Percentiles rank a stretch among this genome's conserved stretches.
These are phyloP conservation scores for Phasianus colchicus DNA, from an alignment of 2,113 vertebrate genomes.

Conservation along the genomic window DNA sequence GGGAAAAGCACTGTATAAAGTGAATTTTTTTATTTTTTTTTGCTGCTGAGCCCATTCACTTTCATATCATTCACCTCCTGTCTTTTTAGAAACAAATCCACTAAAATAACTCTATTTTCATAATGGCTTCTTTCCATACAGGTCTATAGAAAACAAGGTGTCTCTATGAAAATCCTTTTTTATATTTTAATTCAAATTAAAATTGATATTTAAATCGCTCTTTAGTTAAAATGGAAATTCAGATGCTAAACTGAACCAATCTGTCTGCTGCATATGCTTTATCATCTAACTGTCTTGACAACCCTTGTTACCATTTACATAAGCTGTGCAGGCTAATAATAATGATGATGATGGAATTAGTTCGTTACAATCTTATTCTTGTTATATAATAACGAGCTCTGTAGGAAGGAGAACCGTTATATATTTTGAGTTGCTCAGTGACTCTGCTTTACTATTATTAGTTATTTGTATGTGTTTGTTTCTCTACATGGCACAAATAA, in stretches of 20 bases:
- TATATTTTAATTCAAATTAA: constrained; percentile 41
- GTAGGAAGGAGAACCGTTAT: constrained; percentile 21
- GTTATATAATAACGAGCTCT: constrained; percentile 50
- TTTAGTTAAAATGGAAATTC: constrained; percentile 52
- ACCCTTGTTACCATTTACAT: constrained; percentile 44
- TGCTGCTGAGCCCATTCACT: background rate
- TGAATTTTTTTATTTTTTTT: background rate
- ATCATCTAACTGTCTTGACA: constrained; percentile 45
- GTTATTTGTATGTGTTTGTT: constrained; percentile 36
- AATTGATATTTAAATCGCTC: constrained; percentile 29
- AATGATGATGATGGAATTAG: constrained; percentile 38
- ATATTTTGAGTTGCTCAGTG: constrained; percentile 37
- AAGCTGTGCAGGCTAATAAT: constrained; percentile 48
- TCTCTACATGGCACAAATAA: constrained; percentile 10
- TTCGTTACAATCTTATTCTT: constrained; percentile 27
- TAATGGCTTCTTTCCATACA: background rate
- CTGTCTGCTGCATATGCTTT: constrained; percentile 47
- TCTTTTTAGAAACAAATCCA: background rate
- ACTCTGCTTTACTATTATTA: constrained; percentile 50
- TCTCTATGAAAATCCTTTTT: background rate
- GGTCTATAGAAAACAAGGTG: background rate
- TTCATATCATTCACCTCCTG: background rate
- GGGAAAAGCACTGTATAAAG: background rate
- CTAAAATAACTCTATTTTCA: background rate
- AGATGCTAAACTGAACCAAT: constrained; percentile 33